Base-by-base conservation (phyloP, 2,797 vertebrate species). In the Synaphobranchus kaupii region DNA sequence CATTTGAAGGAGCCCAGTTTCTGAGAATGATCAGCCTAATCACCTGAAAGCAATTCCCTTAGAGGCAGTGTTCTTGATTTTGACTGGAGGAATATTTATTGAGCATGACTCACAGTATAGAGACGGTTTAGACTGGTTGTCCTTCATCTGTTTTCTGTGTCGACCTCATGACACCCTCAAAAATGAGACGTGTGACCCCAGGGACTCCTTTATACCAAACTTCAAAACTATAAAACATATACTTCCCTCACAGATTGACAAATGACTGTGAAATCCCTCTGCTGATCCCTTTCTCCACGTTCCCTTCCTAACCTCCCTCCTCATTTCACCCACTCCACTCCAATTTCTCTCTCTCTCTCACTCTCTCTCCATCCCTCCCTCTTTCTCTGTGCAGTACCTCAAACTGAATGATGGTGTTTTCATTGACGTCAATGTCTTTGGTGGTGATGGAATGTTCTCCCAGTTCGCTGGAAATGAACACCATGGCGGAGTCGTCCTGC, bases 381-480 rank as follows among this genome's bases (percentile, higher is more conserved):
- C 22, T 28, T 52, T 15, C 0, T 10, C 22, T 0, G 25, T 73
- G 48, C 73, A 28, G 12, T 96, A 99, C 98, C 98, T 99, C 97
- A 95, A 99, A 99, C 47, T 99, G 99, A 90, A 99, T 95, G 91
- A 99, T 97, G 44, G 99, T 99, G 93, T 98, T 99, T 94, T 99
- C 98, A 88, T 98, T 98, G 85, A 99, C 98, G 88, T 95, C 96
- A 87, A 99, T 95, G 94, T 99, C 98, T 85, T 97, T 96, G 80
- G 98, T 99, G 90, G 98, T 99, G 82, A 99, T 98, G 73, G 98
- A 99, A 91, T 99, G 98, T 86, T 99, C 99, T 76, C 99, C 99
- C 78, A 97, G 94, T 94, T 99, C 98, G 90, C 97, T 98, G 91
- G 99, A 99, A 92, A 98, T 95, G 95, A 99, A 99, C 88, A 99